A percentile compares a stretch with the other conserved stretches of the same genome.
These are phyloP conservation scores for Pygocentrus nattereri DNA, from an alignment of 2,797 vertebrate genomes.

Conservation along the genomic window DNA sequence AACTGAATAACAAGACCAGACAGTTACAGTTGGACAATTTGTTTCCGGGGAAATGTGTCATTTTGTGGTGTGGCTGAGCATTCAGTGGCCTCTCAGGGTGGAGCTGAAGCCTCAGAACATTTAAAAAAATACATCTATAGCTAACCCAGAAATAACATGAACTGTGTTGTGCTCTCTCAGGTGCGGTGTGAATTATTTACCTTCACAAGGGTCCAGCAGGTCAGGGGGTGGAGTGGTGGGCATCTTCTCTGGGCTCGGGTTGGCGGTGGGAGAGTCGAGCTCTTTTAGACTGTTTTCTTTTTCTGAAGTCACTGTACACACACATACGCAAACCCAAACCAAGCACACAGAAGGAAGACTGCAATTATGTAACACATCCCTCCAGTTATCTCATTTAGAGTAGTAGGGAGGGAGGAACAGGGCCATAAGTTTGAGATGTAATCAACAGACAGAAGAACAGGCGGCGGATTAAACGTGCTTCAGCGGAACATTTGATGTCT, in stretches of 20 bases:
- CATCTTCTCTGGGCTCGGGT: constrained; percentile 53
- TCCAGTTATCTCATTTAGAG: constrained; percentile 1
- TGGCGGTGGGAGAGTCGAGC: constrained; percentile 53
- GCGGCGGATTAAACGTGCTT: background rate
- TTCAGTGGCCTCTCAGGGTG: constrained; percentile 1
- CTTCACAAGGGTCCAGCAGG: constrained; percentile 74
- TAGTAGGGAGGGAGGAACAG: background rate
- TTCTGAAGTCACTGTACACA: constrained; percentile 66
- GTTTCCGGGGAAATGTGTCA: background rate
- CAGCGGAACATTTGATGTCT: background rate
- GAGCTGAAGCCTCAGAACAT: background rate
- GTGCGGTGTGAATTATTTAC: constrained; percentile 52
- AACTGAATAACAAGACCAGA: background rate
- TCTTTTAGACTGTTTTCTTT: constrained; percentile 76
- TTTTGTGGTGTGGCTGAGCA: background rate
- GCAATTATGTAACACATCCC: constrained; percentile 20
- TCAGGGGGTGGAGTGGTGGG: constrained; percentile 52
- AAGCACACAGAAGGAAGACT: constrained; percentile 10
- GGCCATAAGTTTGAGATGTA: background rate
- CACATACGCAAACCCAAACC: constrained; percentile 15
- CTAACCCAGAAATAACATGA: background rate
- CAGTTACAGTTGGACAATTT: no score
- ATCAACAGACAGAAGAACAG: background rate
- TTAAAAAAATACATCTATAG: background rate
- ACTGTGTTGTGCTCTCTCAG: background rate